Evolutionary conservation across 2,888 invertebrate species (phyloP), one percentile per base, ranked within the genome.

Genomic region (Heliconius aoede): DNA sequence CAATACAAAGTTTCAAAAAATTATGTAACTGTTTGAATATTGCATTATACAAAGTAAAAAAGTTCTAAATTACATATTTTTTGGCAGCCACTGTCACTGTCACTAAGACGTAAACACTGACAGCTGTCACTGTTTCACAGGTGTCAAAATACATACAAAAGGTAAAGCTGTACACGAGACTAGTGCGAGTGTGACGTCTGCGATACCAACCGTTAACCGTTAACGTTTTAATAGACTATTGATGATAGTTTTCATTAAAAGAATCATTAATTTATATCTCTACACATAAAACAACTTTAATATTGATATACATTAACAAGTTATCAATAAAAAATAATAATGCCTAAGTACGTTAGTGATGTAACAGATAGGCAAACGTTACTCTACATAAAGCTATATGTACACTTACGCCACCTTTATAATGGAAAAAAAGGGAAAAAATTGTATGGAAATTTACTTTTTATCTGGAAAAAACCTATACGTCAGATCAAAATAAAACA

Each of bases 81-180:
- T n/a, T 11, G 15, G 51, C n/a, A n/a, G 11, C 30, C n/a, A 7
- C 30, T 28, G 30, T 30, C 46, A 51, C 21, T 55, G 62, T 55
- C 62, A 46, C 21, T 55, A 3, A 40, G 64, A 74, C 72, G 32
- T 67, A 32, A 58, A 67, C 77, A 68, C 55, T 74, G 69, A 69
- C 74, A 60, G 58, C 61, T 71, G 55, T 51, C 32, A n/a, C n/a
- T 32, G 21, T 18, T 36, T 64, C 28, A 51, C 75, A 46, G 62
- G 32, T 55, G 26, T 61, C 88, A 88, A 90, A 65, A 91, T 89
- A 91, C 86, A 88, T 91, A 91, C 88, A 91, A 91, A 90, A 91
- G 90, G 84, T 88, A 91, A 91, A 92, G 90, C 90, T 91, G 92
- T 92, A 92, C 92, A 92, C 84, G 86, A 80, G 85, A 88, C 88